Evolutionary conservation across 2,113 vertebrate genomes (phyloP).

Genomic region (Corydoras maculifer): DNA sequence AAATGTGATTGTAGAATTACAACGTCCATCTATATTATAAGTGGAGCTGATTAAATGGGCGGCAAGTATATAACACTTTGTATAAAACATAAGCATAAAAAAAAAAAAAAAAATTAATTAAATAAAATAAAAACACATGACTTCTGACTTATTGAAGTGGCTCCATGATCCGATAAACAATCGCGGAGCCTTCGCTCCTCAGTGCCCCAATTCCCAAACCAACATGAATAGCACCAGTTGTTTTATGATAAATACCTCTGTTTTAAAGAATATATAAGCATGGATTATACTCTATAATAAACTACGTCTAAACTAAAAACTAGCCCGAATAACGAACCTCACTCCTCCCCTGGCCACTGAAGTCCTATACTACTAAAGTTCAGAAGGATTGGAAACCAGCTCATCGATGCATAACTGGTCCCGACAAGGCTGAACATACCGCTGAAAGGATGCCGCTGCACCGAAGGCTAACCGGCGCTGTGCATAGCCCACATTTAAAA

Average conservation of each 20-base stretch:
- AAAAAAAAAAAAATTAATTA: too few species aligned
- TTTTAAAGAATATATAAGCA: conserved; percentile 18
- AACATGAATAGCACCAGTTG: conserved; percentile 34
- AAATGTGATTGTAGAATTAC: too few species aligned
- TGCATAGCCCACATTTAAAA: conserved; percentile 17
- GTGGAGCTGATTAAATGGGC: too few species aligned
- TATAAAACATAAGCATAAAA: too few species aligned
- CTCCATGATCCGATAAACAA: too few species aligned
- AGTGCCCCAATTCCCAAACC: neutral
- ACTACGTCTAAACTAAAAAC: conserved; percentile 20
- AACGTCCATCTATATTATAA: too few species aligned
- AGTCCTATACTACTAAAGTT: conserved; percentile 2
- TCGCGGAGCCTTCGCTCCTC: too few species aligned
- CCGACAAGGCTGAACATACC: neutral
- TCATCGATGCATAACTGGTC: neutral
- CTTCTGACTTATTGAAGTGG: too few species aligned
- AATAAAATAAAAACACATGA: too few species aligned
- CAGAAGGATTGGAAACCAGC: neutral
- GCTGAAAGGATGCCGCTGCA: conserved; percentile 13
- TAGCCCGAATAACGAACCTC: conserved; percentile 27
- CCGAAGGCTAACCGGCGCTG: conserved; percentile 11
- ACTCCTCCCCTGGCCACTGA: neutral
- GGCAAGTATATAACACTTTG: too few species aligned
- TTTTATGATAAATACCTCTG: conserved; percentile 25
- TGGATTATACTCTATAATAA: conserved; percentile 21